Evolutionary conservation across 2,797 vertebrate genomes (phyloP), one percentile per base, ranked within the genome.

Genomic region (Spea hammondii): DNA sequence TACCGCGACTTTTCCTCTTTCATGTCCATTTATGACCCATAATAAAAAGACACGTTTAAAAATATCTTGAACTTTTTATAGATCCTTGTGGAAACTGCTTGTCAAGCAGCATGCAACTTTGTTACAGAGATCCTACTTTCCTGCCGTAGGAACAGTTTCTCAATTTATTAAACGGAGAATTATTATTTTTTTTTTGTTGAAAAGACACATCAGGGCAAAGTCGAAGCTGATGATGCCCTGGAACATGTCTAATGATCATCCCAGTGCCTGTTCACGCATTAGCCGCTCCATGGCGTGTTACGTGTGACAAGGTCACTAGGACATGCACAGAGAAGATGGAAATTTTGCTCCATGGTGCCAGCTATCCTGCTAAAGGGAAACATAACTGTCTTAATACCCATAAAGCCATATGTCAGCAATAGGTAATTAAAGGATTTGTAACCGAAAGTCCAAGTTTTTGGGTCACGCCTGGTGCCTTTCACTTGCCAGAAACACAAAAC

Each of bases 381-480:
- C 32, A 11, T 72, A 60, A 70, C 80, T 13, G 12, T 69, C 75
- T 74, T 82, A 78, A 78, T 50, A 62, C 9, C 74, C 5, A 0
- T 79, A 77, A 65, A 74, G 13, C 45, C 51, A n/a, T 73, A 78
- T 45, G 71, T 72, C 84, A 84, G 77, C 51, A 57, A 49, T 81
- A 50, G n/a, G 54, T 83, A 83, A 84, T 88, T 85, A 85, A 86
- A 50, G 78, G 82, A 87, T 88, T 87, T 87, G 79, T 86, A 86
- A 83, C 46, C 81, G 53, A n/a, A 51, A 82, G 69, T 72, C 85
- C 83, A 75, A 71, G 83, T 76, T 78, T 86, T 86, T 64, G 65
- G 80, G 83, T 86, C 85, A 86, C 45, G 72, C 67, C 72, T 12
- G 32, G 81, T 11, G 53, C 62, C 79, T 57, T 65, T 51, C 62